Base-by-base conservation (phyloP, 2,113 vertebrate species). In the Poecilia latipinna region DNA sequence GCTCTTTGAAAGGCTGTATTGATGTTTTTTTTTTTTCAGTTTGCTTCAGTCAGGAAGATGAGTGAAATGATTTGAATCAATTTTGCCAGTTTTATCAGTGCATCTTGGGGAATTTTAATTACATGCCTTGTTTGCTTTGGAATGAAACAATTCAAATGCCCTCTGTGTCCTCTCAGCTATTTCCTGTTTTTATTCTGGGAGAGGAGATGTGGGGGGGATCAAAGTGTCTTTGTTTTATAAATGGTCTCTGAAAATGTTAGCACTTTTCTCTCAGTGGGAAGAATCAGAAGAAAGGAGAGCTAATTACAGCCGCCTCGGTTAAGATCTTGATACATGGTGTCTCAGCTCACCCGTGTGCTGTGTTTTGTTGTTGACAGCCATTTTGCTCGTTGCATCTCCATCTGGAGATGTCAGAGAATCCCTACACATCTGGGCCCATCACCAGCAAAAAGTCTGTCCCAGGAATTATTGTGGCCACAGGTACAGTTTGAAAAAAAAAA, bases 331-430 rank as follows among this genome's bases (percentile, higher is more conserved):
- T 84, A 73, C 74, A 29, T 77, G 68, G 74, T 84, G 72, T 82
- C 42, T 89, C 70, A 68, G 63, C 61, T 42, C 79, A 69, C 11
- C 29, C 22, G 24, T 60, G 68, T 73, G 54, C 79, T 86, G 37
- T 63, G 57, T 78, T 67, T 19, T 88, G 87, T 74, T 86, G 68
- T 90, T 85, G 61, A 84, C 93, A 99, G 97, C 96, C 97, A 37
- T 97, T 97, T 90, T 99, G 97, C 77, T 98, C 97, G 4, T 78
- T 99, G 75, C 97, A 99, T 88, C 95, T 99, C 85, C 96, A 97
- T 79, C 90, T 99, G 88, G 96, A 98, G 29, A 95, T 98, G 93
- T 96, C 96, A 19, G 97, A 98, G 93, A 99, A 97, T 88, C 97
- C 97, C 0, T 99, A 98, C 68, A 97, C 96, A 15, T 97, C 97